Conservation (phyloP, 2,888 invertebrate species). For the Synergus itoensis region DNA sequence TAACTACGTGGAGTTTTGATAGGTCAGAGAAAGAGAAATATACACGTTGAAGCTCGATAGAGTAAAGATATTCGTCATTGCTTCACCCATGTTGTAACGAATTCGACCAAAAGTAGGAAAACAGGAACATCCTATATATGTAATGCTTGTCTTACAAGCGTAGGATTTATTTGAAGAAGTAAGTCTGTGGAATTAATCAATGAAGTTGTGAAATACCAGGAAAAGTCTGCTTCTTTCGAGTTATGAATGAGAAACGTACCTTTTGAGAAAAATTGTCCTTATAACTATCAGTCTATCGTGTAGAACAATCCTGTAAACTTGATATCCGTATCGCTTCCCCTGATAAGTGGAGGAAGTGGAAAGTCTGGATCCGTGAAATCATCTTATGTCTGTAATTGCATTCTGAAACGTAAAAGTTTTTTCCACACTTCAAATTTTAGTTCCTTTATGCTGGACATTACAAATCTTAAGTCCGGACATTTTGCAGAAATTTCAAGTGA, state of each 20-base stretch:
- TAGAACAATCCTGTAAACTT: slow-evolving; percentile 36
- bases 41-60: slow-evolving; percentile 36
- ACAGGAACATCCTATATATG: slow-evolving; percentile 27
- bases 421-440: background rate
- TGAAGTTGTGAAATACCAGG: background rate
- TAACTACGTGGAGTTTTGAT: slow-evolving; percentile 20
- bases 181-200: slow-evolving; percentile 24
- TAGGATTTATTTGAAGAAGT: slow-evolving; percentile 40
- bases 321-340: slow-evolving; percentile 23
- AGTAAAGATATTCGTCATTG: slow-evolving; percentile 29
- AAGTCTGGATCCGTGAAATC: slow-evolving; percentile 30
- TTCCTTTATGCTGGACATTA: too few species aligned
- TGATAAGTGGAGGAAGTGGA: slow-evolving; percentile 22
- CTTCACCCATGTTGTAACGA: slow-evolving; percentile 32
- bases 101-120: slow-evolving; percentile 41
- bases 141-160: slow-evolving; percentile 28
- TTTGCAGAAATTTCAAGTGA: too few species aligned
- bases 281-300: slow-evolving; percentile 40
- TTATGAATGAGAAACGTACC: background rate
- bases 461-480: too few species aligned
- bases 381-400: slow-evolving; percentile 35
- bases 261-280: slow-evolving; percentile 39
- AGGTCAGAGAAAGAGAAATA: slow-evolving; percentile 33
- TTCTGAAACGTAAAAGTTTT: slow-evolving; percentile 16
- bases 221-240: background rate